Conservation (phyloP, 2,888 invertebrate species). For the Scaptomyza tumidula region DNA sequence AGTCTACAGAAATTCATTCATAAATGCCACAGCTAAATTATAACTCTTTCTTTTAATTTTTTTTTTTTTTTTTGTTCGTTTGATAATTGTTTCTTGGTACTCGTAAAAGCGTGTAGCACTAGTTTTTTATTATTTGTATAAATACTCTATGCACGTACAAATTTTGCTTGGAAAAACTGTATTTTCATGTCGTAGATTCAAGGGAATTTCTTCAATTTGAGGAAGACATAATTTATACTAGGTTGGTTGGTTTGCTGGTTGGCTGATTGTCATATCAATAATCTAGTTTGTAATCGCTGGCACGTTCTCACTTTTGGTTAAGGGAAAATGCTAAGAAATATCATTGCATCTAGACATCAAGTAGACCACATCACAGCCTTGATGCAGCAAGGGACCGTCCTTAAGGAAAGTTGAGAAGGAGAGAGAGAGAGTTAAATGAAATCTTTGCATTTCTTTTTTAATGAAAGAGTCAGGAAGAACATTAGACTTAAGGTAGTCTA, state of each 20-base stretch:
- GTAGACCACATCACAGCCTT: not conserved
- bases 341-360: not conserved
- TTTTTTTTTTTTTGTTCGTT: too few relatives aligned
- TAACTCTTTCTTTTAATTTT: slow-evolving; percentile 71
- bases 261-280: slow-evolving; percentile 24
- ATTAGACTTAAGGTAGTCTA: too few relatives aligned
- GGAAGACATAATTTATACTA: slow-evolving; percentile 54
- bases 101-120: slow-evolving; percentile 61
- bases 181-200: slow-evolving; percentile 48
- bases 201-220: slow-evolving; percentile 53
- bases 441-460: too few relatives aligned
- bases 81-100: slow-evolving; percentile 64
- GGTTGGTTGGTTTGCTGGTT: slow-evolving; percentile 1
- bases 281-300: slow-evolving; percentile 55
- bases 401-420: not conserved
- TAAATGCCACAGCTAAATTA: slow-evolving; percentile 49
- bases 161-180: slow-evolving; percentile 58
- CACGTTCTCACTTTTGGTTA: slow-evolving; percentile 50
- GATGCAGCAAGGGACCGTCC: too few relatives aligned
- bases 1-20: slow-evolving; percentile 58
- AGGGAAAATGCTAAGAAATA: slow-evolving; percentile 13
- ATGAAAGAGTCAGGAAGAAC: too few relatives aligned
- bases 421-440: not conserved
- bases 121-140: slow-evolving; percentile 20
- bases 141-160: slow-evolving; percentile 58